These are phyloP conservation scores for Steinernema carpocapsae DNA, from an alignment of 2,888 invertebrate species.

Conservation along the genomic window DNA sequence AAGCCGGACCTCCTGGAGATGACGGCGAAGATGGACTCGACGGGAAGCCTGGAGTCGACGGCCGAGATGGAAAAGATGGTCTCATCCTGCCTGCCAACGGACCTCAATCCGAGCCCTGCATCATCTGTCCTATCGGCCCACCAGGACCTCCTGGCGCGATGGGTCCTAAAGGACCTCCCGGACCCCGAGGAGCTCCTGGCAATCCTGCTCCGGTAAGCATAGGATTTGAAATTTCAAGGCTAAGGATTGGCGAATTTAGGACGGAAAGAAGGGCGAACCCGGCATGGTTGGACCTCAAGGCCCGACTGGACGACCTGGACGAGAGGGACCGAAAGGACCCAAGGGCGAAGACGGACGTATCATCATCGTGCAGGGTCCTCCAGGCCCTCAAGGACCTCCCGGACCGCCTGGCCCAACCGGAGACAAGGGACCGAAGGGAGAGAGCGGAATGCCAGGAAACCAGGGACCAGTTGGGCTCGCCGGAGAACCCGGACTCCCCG, in stretches of 20 bases:
- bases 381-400: slow-evolving; percentile 56
- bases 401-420: slow-evolving; percentile 56
- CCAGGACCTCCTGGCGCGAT: slow-evolving; percentile 60
- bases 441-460: slow-evolving; percentile 71
- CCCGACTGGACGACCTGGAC: slow-evolving; percentile 57
- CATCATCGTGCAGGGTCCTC: slow-evolving; percentile 43
- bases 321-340: slow-evolving; percentile 57
- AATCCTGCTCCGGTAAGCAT: slow-evolving; percentile 52
- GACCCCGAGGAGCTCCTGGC: slow-evolving; percentile 59
- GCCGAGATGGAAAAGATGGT: slow-evolving; percentile 68
- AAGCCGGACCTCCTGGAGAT: slow-evolving; percentile 79
- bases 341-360: slow-evolving; percentile 59
- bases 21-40: slow-evolving; percentile 66
- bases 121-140: slow-evolving; percentile 67
- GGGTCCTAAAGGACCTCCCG: slow-evolving; percentile 66
- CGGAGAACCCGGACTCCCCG: slow-evolving; percentile 73
- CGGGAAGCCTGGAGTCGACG: slow-evolving; percentile 33
- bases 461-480: slow-evolving; percentile 71
- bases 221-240: not conserved
- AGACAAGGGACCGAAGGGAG: slow-evolving; percentile 73
- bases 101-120: slow-evolving; percentile 60
- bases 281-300: slow-evolving; percentile 68
- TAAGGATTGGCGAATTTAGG: slow-evolving; percentile 25
- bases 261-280: slow-evolving; percentile 65
- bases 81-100: slow-evolving; percentile 42